Evolutionary conservation across 37 sponge, comb jelly and placozoan genomes (phyloP).

Genomic region (Eunapius fragilis): DNA sequence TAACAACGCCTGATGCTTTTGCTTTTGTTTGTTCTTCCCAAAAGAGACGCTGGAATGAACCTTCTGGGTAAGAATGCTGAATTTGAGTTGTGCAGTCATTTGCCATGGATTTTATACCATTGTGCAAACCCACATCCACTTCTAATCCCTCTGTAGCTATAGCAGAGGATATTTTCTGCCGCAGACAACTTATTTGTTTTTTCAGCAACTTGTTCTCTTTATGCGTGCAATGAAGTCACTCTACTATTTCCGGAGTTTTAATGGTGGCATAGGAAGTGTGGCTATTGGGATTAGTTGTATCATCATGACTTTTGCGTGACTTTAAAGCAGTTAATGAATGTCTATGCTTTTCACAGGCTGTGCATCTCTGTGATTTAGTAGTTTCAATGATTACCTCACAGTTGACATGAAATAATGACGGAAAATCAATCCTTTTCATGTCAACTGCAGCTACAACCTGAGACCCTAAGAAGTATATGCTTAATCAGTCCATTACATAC

Average conservation of each 20-base stretch:
- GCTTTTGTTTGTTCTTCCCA: slow-evolving; percentile 24
- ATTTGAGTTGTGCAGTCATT: slow-evolving; percentile 1
- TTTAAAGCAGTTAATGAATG: no score
- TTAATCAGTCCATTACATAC: no score
- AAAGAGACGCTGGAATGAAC: slow-evolving; percentile 22
- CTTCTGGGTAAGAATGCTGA: slow-evolving; percentile 3
- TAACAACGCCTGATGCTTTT: neutral
- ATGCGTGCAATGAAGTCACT: slow-evolving; percentile 24
- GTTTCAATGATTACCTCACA: no score
- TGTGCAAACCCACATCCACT: neutral
- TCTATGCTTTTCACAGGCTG: no score
- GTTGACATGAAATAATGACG: no score
- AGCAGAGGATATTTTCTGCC: neutral
- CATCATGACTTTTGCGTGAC: no score
- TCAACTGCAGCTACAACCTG: no score
- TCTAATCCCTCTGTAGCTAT: neutral
- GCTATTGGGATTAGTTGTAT: no score
- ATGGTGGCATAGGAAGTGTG: no score
- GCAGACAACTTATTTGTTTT: slow-evolving; percentile 3
- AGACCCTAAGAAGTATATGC: no score
- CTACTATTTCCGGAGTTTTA: slow-evolving; percentile 8
- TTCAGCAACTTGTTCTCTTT: neutral
- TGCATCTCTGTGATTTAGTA: no score
- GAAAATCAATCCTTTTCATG: no score
- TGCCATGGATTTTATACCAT: slow-evolving; percentile 13